phyloP scores from a whole-genome alignment of 2,113 vertebrate species.

The Hystrix brachyura region DNA sequence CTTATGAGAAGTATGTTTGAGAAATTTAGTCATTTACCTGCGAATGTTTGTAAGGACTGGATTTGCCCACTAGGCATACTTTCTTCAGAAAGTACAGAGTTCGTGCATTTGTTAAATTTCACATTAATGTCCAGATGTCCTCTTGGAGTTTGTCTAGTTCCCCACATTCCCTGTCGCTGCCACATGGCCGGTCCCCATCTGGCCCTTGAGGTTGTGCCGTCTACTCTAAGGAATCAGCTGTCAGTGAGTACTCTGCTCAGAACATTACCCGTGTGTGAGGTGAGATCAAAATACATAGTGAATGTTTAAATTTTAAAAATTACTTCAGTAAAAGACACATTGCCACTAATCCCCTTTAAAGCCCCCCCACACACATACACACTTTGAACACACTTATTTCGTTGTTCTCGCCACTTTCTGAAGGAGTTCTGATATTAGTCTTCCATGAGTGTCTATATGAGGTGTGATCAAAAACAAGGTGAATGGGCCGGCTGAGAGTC shows the following conservation, averaged over 20 bases:
- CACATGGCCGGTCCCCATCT: too few species aligned
- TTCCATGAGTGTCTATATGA: background rate
- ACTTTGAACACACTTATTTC: background rate
- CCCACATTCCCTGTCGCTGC: background rate
- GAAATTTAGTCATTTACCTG: background rate
- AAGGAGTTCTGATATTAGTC: background rate
- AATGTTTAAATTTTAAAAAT: background rate
- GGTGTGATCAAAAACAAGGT: background rate
- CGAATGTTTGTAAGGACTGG: constrained; percentile 20
- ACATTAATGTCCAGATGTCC: background rate
- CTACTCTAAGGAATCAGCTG: background rate
- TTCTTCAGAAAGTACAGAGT: background rate
- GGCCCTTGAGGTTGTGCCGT: background rate
- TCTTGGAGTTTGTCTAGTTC: background rate
- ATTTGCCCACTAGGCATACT: background rate
- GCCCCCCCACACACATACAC: background rate
- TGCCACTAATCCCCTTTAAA: background rate
- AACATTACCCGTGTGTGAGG: background rate
- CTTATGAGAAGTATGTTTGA: constrained; percentile 5
- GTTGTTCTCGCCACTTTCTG: background rate
- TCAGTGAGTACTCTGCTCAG: background rate
- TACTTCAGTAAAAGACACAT: background rate
- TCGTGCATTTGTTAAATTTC: background rate
- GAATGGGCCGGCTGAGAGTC: background rate
- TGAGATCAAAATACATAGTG: background rate